Base-by-base conservation (phyloP, 2,888 invertebrate genomes). In the Hirtodrosophila alboralis region DNA sequence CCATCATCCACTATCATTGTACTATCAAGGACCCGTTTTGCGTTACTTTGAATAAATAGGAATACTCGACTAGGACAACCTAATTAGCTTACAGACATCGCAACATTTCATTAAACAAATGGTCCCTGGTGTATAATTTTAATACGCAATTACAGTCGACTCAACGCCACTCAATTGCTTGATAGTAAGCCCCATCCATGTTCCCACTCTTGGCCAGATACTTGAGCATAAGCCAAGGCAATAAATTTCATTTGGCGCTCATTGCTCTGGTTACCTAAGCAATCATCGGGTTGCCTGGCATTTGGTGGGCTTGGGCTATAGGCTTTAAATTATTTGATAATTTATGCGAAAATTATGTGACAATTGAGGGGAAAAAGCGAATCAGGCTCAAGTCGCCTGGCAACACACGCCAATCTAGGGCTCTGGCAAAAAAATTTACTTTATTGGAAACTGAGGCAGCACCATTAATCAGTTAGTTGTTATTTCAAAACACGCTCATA, bases 321-420 rank as follows among this genome's bases (percentile, higher is more conserved):
- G 49, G 60, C 61, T 70, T 80, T 64, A 81, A 86, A 86, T 77
- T 76, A 86, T 86, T 81, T 84, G 71, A 81, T 74, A 81, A 81
- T 81, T 81, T 81, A 81, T 81, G 81, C 44, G 84, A 71, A 81
- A 84, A 86, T 84, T 80, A 81, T 84, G 84, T 86, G 81, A 84
- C 71, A 84, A 86, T 86, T 73, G 86, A 64, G 78, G 62, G 45
- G 66, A 56, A 59, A 72, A 57, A 6, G 6, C 36, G 23, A 43
- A 45, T 47, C 33, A 12, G 26, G 27, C 49, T 64, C 47, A 26
- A 34, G 60, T 65, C 54, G 45, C 66, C 14, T 9, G 21, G 60
- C 47, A 66, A 61, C 67, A 36, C n/a, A 4, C 10, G 9, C 3
- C 9, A 21, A 10, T 16, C 18, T 14, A 6, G 14, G 13, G 4